Evolutionary conservation across 2,797 vertebrate species (phyloP).

Genomic region (Galago senegalensis): DNA sequence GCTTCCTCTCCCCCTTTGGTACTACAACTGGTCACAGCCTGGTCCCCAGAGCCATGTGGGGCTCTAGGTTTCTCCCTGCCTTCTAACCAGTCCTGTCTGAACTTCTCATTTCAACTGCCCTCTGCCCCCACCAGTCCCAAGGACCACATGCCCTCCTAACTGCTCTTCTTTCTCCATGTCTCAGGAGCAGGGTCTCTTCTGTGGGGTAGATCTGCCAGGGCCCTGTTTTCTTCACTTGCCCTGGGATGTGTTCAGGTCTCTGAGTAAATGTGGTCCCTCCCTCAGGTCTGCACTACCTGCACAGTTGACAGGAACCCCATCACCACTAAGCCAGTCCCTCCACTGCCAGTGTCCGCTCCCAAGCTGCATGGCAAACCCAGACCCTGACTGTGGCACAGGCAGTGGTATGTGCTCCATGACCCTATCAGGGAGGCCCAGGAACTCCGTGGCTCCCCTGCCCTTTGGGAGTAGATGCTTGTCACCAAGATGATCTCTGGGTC

Average conservation of each 20-base stretch:
- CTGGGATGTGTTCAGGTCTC: not conserved
- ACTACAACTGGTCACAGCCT: not conserved
- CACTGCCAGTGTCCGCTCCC: not conserved
- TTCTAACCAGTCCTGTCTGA: not conserved
- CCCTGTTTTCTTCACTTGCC: not conserved
- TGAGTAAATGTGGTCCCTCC: not conserved
- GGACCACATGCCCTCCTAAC: not conserved
- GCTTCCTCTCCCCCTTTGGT: not conserved
- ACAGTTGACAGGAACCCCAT: not conserved
- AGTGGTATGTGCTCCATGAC: not conserved
- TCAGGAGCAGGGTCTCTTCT: not conserved
- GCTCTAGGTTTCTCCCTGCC: not conserved
- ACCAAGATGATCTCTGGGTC: not conserved
- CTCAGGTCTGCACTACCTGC: not conserved
- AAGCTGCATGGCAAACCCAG: not conserved
- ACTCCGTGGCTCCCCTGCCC: not conserved
- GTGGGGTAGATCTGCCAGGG: not conserved
- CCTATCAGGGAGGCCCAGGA: not conserved
- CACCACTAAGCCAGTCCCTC: not conserved
- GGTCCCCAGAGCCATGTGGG: not conserved
- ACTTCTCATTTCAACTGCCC: not conserved
- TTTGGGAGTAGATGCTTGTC: not conserved
- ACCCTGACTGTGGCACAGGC: not conserved
- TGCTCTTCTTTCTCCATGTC: not conserved
- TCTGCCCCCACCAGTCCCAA: not conserved